Conservation (phyloP, 2,888 invertebrate species). For the Drosophila nigricruria region DNA sequence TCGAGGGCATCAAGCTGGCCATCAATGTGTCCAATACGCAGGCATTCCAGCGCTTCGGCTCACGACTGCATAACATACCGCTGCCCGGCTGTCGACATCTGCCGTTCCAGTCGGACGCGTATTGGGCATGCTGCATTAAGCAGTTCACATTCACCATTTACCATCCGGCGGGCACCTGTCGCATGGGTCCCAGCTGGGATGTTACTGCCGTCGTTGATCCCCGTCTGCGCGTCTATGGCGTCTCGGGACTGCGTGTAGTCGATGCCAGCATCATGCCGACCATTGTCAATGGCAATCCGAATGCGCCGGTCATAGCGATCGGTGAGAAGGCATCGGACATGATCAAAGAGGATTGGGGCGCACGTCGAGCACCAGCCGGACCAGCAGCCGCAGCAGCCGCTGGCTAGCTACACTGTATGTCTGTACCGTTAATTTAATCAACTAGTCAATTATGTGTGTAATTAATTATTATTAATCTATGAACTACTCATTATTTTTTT, state of each 20-base stretch:
- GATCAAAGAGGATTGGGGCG: conserved; percentile 94
- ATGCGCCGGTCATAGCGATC: conserved; percentile 95
- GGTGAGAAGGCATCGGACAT: conserved; percentile 95
- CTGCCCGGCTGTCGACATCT: conserved; percentile 93
- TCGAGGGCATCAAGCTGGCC: conserved; percentile 94
- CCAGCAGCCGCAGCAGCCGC: not conserved
- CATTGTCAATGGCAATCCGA: conserved; percentile 95
- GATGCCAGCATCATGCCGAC: conserved; percentile 96
- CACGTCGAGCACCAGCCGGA: conserved; percentile 35
- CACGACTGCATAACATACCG: conserved; percentile 91
- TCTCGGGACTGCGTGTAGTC: conserved; percentile 91
- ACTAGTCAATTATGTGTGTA: conserved; percentile 71
- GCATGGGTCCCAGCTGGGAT: conserved; percentile 93
- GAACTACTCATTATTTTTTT: conserved; percentile 11
- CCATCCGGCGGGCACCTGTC: conserved; percentile 93
- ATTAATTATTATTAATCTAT: conserved; percentile 34
- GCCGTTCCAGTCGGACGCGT: conserved; percentile 91
- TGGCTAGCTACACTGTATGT: conserved; percentile 27
- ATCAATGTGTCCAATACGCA: conserved; percentile 92
- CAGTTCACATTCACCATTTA: conserved; percentile 94
- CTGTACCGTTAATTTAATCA: conserved; percentile 54
- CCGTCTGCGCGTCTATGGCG: conserved; percentile 91
- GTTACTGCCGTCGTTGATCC: conserved; percentile 92
- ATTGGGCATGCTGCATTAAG: conserved; percentile 94
- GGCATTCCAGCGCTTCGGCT: conserved; percentile 93